Conservation (phyloP, 2,797 vertebrate species). For the Scarus forsteni region DNA sequence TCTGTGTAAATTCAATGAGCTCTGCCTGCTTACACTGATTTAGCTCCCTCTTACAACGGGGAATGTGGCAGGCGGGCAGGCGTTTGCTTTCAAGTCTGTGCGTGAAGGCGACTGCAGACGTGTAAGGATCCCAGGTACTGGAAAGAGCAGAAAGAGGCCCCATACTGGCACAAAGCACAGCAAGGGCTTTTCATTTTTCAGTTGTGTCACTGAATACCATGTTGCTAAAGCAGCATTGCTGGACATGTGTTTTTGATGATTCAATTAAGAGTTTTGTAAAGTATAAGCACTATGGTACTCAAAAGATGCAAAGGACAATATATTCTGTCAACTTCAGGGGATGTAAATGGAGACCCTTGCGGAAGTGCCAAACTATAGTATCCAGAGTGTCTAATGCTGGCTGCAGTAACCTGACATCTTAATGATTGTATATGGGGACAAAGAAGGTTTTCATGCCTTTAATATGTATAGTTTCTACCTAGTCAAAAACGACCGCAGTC, state of each 20-base stretch:
- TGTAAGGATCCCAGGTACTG: conserved; percentile 20
- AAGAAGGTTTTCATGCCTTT: too few relatives aligned
- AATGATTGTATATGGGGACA: too few relatives aligned
- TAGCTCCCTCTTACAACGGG: conserved; percentile 32
- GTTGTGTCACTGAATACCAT: not conserved
- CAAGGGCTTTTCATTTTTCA: not conserved
- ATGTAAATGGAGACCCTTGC: too few relatives aligned
- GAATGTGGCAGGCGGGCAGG: conserved; percentile 51
- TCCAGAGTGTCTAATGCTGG: too few relatives aligned
- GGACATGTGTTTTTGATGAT: not conserved
- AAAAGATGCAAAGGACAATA: too few relatives aligned
- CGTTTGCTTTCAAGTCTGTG: conserved; percentile 36
- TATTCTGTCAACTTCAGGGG: too few relatives aligned
- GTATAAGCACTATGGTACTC: too few relatives aligned
- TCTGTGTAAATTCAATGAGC: conserved; percentile 49
- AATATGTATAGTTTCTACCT: too few relatives aligned
- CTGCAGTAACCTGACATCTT: too few relatives aligned
- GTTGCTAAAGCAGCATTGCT: not conserved
- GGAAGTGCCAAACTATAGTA: too few relatives aligned
- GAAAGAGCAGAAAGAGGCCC: conserved; percentile 2
- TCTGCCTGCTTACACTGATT: conserved; percentile 54
- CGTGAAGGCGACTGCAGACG: conserved; percentile 4
- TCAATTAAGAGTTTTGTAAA: not conserved
- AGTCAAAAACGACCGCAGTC: too few relatives aligned
- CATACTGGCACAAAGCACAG: conserved; percentile 20